These are phyloP conservation scores for Anthonomus grandis DNA, from an alignment of 1,140 invertebrate species.

Conservation along the genomic window DNA sequence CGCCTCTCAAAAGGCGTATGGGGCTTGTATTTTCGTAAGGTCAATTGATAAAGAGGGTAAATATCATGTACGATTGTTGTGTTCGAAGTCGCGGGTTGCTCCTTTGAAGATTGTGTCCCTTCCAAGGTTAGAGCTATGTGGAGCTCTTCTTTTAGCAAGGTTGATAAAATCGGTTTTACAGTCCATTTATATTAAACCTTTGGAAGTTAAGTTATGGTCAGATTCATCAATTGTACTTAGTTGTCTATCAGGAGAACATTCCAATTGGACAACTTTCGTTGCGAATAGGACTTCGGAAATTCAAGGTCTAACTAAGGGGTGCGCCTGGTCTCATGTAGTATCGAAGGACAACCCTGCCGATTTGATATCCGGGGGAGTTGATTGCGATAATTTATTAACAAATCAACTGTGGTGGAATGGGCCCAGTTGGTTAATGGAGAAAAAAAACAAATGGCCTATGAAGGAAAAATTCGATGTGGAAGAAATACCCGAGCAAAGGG, in stretches of 20 bases:
- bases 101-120: slow-evolving; percentile 3
- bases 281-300: slow-evolving; percentile 39
- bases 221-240: slow-evolving; percentile 27
- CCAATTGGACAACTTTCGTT: slow-evolving; percentile 34
- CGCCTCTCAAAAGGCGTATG: slow-evolving; percentile 41
- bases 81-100: slow-evolving; percentile 9
- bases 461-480: no score
- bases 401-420: neutral
- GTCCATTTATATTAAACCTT: neutral
- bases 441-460: no score
- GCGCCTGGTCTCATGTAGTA: slow-evolving; percentile 36
- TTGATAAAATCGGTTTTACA: neutral
- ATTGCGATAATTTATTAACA: neutral
- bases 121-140: slow-evolving; percentile 10
- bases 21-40: slow-evolving; percentile 40
- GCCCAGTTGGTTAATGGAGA: neutral
- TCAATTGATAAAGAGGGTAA: slow-evolving; percentile 3
- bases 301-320: slow-evolving; percentile 17
- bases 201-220: slow-evolving; percentile 19
- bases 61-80: neutral
- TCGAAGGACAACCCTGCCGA: slow-evolving; percentile 40
- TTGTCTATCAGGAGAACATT: slow-evolving; percentile 17
- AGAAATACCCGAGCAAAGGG: neutral
- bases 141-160: slow-evolving; percentile 2
- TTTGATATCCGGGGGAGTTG: slow-evolving; percentile 32